Conservation (phyloP, 2,113 vertebrate genomes). For the Gymnocephalus cernua region DNA sequence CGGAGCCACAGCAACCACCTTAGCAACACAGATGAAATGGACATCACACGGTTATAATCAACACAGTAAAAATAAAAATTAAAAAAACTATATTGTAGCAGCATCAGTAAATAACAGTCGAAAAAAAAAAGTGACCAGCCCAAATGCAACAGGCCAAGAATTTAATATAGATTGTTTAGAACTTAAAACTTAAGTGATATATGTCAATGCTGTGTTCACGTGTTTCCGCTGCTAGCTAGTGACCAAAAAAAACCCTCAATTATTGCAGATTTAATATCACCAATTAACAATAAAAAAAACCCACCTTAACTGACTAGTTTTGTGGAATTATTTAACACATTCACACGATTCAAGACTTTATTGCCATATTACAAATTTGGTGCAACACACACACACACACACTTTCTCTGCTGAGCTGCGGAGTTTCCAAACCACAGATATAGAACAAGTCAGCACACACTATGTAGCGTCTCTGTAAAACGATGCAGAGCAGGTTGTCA, state of each 20-base stretch:
- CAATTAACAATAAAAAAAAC: neutral
- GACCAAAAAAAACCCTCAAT: neutral
- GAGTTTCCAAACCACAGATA: no score
- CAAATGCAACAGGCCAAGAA: neutral
- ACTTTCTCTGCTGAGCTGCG: no score
- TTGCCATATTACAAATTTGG: no score
- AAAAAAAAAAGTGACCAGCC: no score
- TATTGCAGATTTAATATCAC: neutral
- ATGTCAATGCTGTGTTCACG: neutral
- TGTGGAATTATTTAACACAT: neutral
- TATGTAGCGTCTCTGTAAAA: no score
- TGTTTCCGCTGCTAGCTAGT: neutral
- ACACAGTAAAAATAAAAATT: no score
- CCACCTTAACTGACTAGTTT: neutral
- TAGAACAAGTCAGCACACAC: no score
- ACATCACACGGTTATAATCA: conserved; percentile 3
- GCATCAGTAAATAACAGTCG: neutral
- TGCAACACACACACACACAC: no score
- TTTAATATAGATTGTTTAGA: neutral
- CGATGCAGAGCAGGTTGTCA: no score
- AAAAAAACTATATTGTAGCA: neutral
- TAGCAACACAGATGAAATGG: conserved; percentile 36
- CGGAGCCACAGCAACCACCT: conserved; percentile 97
- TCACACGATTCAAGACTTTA: neutral
- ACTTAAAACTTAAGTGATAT: neutral